These are phyloP conservation scores for Gasterosteus aculeatus DNA, from an alignment of 2,113 vertebrate species.

Conservation along the genomic window DNA sequence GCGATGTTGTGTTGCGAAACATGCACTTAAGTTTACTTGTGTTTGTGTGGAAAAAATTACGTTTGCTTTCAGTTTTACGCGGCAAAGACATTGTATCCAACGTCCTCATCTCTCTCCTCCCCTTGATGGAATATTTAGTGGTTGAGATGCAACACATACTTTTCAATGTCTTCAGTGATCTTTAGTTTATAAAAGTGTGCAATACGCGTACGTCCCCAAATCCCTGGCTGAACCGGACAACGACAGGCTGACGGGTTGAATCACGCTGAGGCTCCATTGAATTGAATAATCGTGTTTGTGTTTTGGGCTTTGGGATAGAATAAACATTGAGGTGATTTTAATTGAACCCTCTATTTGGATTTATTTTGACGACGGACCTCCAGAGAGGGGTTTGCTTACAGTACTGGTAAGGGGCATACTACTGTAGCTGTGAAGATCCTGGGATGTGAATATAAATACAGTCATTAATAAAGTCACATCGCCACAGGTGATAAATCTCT, in stretches of 20 bases:
- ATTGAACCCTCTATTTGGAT: no score
- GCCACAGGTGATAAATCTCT: slow-evolving; percentile 68
- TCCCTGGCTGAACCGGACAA: slow-evolving; percentile 3
- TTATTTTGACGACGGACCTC: no score
- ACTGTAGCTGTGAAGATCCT: slow-evolving; percentile 44
- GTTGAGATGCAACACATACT: background rate
- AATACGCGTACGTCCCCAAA: slow-evolving; percentile 3
- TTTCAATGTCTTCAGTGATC: slow-evolving; percentile 19
- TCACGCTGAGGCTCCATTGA: no score
- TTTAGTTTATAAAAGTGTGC: slow-evolving; percentile 6
- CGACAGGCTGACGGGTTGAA: no score
- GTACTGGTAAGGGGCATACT: slow-evolving; percentile 47
- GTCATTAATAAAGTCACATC: slow-evolving; percentile 66
- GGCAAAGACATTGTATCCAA: background rate
- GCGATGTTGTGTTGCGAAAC: background rate
- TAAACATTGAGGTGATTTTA: no score
- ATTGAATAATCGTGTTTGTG: no score
- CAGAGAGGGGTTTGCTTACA: no score
- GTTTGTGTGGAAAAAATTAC: background rate
- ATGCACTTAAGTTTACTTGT: background rate
- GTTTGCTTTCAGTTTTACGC: no score
- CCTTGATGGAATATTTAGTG: background rate
- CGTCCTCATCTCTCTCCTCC: background rate
- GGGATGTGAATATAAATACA: slow-evolving; percentile 70
- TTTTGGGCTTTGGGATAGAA: no score